Percentiles rank a stretch among this genome's conserved stretches.
These are phyloP conservation scores for Toxonevra muliebris DNA, from an alignment of 2,888 invertebrate species.

Conservation along the genomic window DNA sequence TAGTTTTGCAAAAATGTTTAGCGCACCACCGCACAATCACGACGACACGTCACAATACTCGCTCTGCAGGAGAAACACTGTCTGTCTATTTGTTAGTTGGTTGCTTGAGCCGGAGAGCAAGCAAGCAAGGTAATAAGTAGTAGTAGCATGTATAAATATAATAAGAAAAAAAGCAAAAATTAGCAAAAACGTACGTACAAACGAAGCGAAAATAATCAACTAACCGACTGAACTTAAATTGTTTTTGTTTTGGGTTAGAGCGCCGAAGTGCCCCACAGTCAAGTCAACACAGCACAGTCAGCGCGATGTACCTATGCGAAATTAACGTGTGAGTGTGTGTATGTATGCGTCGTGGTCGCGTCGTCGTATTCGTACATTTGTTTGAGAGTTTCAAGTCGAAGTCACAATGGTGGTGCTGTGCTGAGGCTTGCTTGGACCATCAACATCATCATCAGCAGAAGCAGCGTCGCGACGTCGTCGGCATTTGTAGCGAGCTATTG, in stretches of 20 bases:
- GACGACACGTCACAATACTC: conserved; percentile 55
- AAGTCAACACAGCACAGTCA: not conserved
- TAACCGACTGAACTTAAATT: conserved; percentile 38
- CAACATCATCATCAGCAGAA: no score
- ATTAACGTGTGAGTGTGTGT: conserved; percentile 17
- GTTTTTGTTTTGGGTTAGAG: conserved; percentile 33
- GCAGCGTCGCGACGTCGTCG: no score
- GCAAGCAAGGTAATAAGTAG: conserved; percentile 27
- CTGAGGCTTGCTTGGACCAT: no score
- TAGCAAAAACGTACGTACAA: conserved; percentile 42
- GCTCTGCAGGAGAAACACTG: conserved; percentile 39
- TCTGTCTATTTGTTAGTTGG: conserved; percentile 9
- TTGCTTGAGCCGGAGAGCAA: not conserved
- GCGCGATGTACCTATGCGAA: conserved; percentile 22
- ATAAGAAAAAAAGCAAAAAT: conserved; percentile 36
- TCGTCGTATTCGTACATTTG: conserved; percentile 1
- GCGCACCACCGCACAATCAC: conserved; percentile 18
- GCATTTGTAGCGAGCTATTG: no score
- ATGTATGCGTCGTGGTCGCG: conserved; percentile 13
- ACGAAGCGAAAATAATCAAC: conserved; percentile 42
- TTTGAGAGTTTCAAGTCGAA: no score
- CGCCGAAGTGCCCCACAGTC: conserved; percentile 20
- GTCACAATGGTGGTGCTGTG: no score
- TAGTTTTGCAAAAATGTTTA: conserved; percentile 29
- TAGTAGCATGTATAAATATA: conserved; percentile 38